These are phyloP conservation scores for Dolomedes plantarius DNA, from an alignment of 2,888 invertebrate genomes.

Conservation along the genomic window DNA sequence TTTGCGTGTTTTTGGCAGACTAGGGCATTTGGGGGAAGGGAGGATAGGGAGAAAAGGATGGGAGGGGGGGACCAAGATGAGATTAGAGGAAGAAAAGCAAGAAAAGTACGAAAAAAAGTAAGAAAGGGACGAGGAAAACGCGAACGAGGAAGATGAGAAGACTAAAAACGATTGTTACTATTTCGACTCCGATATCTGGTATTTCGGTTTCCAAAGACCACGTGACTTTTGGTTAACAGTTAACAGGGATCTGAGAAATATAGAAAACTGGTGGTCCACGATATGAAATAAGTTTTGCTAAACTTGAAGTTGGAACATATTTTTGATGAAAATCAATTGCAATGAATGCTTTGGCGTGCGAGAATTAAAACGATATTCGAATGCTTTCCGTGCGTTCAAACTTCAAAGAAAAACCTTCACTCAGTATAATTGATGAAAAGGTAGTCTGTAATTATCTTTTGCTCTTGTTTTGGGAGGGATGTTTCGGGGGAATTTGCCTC, in stretches of 20 bases:
- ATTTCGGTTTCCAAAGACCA: slow-evolving; percentile 58
- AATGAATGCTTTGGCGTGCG: not conserved
- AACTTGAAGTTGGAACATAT: not conserved
- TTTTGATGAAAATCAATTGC: not conserved
- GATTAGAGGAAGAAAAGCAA: slow-evolving; percentile 67
- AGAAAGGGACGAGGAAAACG: slow-evolving; percentile 57
- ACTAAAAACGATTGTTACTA: slow-evolving; percentile 47
- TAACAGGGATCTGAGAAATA: slow-evolving; percentile 29
- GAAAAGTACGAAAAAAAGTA: slow-evolving; percentile 67
- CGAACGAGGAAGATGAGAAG: slow-evolving; percentile 43
- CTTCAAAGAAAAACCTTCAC: no score
- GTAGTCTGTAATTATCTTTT: no score
- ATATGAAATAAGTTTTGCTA: not conserved
- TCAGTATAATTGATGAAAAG: no score
- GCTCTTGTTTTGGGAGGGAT: no score
- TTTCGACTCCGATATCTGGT: slow-evolving; percentile 43
- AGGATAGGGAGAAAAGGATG: no score
- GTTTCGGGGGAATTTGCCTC: no score
- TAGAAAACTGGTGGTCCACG: slow-evolving; percentile 2
- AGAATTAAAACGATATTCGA: no score
- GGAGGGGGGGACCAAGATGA: slow-evolving; percentile 57
- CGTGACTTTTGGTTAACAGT: slow-evolving; percentile 53
- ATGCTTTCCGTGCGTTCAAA: no score
- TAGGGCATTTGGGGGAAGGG: slow-evolving; percentile 35
- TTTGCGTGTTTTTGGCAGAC: slow-evolving; percentile 70